Conservation (phyloP, 2,888 invertebrate species). For the Conistra vaccinii region DNA sequence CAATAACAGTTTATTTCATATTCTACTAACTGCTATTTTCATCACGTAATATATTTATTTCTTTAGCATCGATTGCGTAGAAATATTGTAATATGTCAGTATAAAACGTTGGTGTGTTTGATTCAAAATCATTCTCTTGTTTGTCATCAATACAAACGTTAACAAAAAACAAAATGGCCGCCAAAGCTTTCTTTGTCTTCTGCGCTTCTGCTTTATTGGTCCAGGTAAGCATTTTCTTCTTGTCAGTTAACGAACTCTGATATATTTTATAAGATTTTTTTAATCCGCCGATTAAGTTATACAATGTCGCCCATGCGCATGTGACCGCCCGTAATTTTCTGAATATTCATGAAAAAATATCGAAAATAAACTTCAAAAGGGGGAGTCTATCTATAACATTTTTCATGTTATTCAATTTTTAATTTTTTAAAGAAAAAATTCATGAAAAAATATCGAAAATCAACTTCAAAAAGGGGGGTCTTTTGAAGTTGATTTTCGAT, state of each 20-base stretch:
- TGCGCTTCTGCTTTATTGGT: slow-evolving; percentile 42
- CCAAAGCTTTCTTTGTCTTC: slow-evolving; percentile 44
- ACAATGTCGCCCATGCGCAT: too few species aligned
- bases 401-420: too few species aligned
- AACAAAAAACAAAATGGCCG: slow-evolving; percentile 42
- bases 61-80: slow-evolving; percentile 38
- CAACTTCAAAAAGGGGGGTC: too few species aligned
- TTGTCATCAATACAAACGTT: slow-evolving; percentile 13
- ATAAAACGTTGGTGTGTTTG: slow-evolving; percentile 44
- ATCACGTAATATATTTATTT: slow-evolving; percentile 26
- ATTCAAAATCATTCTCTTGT: slow-evolving; percentile 47
- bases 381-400: too few species aligned
- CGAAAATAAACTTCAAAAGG: too few species aligned
- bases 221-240: slow-evolving; percentile 38
- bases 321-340: too few species aligned
- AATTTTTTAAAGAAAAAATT: too few species aligned
- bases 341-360: too few species aligned
- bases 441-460: too few species aligned
- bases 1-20: slow-evolving; percentile 9
- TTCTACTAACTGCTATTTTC: slow-evolving; percentile 1
- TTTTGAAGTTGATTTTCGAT: too few species aligned
- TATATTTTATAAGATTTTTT: not conserved
- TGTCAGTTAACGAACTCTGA: not conserved
- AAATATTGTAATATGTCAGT: slow-evolving; percentile 45
- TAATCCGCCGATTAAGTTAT: too few species aligned